Evolutionary conservation across 2,113 vertebrate genomes (phyloP).

Genomic region (Heteronetta atricapilla): DNA sequence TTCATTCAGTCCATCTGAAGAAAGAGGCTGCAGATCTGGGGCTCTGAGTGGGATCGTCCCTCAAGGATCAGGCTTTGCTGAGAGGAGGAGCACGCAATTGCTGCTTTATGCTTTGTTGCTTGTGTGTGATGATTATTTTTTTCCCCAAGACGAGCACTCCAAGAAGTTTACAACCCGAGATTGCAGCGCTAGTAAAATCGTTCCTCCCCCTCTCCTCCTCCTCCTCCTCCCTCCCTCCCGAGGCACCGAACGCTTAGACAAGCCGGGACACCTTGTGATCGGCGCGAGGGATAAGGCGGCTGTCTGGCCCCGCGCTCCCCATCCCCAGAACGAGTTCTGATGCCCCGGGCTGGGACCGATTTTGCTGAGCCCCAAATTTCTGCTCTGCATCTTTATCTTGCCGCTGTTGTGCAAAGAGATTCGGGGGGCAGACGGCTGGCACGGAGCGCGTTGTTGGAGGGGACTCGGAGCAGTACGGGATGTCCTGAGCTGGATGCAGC

Average conservation of each 20-base stretch:
- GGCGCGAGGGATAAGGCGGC: slow-evolving; percentile 23
- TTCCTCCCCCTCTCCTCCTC: neutral
- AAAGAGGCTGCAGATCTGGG: neutral
- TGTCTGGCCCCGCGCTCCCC: neutral
- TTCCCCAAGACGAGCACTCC: neutral
- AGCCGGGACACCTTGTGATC: slow-evolving; percentile 24
- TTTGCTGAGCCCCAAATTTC: slow-evolving; percentile 50
- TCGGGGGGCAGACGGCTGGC: neutral
- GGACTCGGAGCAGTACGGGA: neutral
- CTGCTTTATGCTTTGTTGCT: neutral
- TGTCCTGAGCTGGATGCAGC: neutral
- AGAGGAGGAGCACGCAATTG: neutral
- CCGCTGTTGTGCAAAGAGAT: slow-evolving; percentile 20
- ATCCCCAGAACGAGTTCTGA: slow-evolving; percentile 36
- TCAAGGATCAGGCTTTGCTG: neutral
- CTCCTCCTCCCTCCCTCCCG: slow-evolving; percentile 3
- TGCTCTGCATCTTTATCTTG: neutral
- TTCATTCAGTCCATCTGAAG: neutral
- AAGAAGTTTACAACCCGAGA: slow-evolving; percentile 2
- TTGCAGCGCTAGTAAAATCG: neutral
- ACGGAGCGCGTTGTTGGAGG: neutral
- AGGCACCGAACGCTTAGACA: slow-evolving; percentile 9
- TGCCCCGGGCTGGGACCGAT: slow-evolving; percentile 20
- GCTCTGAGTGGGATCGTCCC: neutral
- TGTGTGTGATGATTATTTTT: accelerated